Conservation (phyloP, 2,797 vertebrate genomes). For the Xenentodon cancila region DNA sequence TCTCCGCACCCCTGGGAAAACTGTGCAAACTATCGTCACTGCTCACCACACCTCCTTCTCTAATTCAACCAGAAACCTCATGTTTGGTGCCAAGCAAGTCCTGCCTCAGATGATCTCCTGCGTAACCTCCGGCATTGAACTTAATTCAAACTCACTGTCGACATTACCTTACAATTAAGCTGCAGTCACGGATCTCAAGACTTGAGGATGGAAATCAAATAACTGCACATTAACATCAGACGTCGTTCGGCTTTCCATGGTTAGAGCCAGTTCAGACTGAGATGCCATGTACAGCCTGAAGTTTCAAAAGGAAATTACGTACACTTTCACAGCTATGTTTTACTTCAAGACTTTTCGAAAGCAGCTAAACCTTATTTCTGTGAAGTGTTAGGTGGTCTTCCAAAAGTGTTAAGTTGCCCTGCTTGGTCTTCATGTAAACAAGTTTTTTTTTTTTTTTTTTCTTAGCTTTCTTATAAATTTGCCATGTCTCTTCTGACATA, state of each 20-base stretch:
- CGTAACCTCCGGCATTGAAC: conserved; percentile 27
- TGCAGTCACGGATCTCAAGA: conserved; percentile 48
- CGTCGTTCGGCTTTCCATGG: conserved; percentile 56
- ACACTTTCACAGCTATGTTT: conserved; percentile 29
- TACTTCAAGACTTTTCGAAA: conserved; percentile 26
- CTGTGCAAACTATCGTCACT: conserved; percentile 33
- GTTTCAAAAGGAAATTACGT: conserved; percentile 25
- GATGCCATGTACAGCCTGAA: conserved; percentile 6
- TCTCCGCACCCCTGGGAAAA: conserved; percentile 50
- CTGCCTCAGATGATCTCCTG: conserved; percentile 42
- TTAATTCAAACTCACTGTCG: conserved; percentile 37
- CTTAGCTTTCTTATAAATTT: no score
- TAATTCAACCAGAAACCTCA: conserved; percentile 63
- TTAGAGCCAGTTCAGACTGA: conserved; percentile 55
- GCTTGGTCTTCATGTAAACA: no score
- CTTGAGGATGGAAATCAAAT: conserved; percentile 60
- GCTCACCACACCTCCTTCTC: conserved; percentile 64
- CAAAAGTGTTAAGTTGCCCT: conserved; percentile 11
- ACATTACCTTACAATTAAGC: conserved; percentile 57
- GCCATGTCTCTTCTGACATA: background rate
- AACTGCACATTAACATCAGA: conserved; percentile 58
- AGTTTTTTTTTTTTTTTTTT: no score
- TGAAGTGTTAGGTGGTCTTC: conserved; percentile 4
- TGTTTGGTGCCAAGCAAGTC: conserved; percentile 35
- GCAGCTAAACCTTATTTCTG: conserved; percentile 5